Conservation (phyloP, 2,113 vertebrate genomes). For the Corapipo altera region DNA sequence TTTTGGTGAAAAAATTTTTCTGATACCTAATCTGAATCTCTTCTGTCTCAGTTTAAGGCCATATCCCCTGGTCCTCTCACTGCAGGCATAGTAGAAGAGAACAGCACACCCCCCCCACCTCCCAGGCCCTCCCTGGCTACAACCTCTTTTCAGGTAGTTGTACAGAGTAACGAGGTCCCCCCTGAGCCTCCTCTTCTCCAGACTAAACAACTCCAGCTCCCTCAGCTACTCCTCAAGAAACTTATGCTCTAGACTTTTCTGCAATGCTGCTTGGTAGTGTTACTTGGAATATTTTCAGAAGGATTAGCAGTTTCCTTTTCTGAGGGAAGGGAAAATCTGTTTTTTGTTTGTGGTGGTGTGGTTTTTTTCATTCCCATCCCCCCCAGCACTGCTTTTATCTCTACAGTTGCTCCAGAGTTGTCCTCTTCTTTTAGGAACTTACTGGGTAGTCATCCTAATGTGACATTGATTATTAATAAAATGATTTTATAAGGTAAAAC, state of each 20-base stretch:
- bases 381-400: background rate
- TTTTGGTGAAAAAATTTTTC: background rate
- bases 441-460: background rate
- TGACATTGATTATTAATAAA: background rate
- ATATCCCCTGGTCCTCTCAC: background rate
- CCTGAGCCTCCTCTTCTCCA: background rate
- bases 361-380: rapidly evolving
- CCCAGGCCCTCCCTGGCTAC: background rate
- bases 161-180: background rate
- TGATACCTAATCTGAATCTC: background rate
- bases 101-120: no score
- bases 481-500: background rate
- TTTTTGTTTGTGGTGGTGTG: background rate
- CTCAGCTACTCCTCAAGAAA: background rate
- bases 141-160: background rate
- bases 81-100: background rate
- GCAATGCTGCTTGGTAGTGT: background rate
- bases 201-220: background rate
- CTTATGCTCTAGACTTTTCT: background rate
- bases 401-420: background rate
- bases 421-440: background rate
- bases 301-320: background rate
- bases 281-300: background rate
- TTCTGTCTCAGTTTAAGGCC: background rate
- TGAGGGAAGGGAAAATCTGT: background rate